Percentiles rank a stretch among this genome's conserved stretches.
Conservation (phyloP, 2,797 vertebrate genomes). For the Momotus momota region DNA sequence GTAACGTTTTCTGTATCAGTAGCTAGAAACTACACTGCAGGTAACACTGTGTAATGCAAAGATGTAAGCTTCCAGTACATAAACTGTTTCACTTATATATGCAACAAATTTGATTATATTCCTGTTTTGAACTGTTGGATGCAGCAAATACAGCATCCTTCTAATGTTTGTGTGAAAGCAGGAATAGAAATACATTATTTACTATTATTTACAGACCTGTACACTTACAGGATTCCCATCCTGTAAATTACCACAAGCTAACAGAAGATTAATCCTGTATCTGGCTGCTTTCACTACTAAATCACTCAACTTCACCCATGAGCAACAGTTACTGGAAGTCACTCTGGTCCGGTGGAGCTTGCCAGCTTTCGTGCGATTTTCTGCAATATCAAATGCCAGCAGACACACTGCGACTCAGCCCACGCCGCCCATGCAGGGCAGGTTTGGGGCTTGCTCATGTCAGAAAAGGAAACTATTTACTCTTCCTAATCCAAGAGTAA, state of each 20-base stretch:
- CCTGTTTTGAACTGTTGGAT: neutral
- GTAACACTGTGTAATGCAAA: neutral
- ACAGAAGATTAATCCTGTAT: neutral
- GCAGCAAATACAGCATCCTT: neutral
- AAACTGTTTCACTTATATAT: neutral
- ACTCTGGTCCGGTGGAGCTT: neutral
- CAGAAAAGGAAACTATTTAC: neutral
- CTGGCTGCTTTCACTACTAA: neutral
- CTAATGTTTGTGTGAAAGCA: neutral
- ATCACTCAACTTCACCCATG: neutral
- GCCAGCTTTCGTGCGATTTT: neutral
- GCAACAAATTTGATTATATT: neutral
- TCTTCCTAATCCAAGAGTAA: neutral
- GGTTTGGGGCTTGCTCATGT: neutral
- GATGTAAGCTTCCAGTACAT: neutral
- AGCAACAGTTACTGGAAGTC: neutral
- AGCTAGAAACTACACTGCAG: neutral
- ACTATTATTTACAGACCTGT: neutral
- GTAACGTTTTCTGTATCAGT: neutral
- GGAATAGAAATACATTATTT: neutral
- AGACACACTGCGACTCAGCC: fast-evolving
- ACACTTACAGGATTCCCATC: neutral
- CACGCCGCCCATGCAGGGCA: neutral
- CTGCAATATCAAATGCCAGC: neutral
- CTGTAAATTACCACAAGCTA: neutral